Percentiles rank a stretch among this genome's conserved stretches.
Conservation (phyloP, 1,140 invertebrate genomes). For the Pogonognathellus flavescens region DNA sequence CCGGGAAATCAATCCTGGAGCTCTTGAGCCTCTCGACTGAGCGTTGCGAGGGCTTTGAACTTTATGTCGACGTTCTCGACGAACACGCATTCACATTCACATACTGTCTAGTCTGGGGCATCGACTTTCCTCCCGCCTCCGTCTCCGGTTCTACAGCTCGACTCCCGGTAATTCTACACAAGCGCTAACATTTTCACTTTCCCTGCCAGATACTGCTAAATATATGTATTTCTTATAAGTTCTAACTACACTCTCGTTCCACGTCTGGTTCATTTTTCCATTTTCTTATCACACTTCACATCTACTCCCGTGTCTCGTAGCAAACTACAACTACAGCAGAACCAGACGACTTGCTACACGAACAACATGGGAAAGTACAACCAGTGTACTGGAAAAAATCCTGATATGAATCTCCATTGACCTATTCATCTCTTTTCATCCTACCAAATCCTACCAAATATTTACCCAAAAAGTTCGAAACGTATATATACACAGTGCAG, state of each 20-base stretch:
- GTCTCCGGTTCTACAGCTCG: constrained; percentile 38
- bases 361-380: background rate
- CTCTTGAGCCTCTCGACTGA: constrained; percentile 39
- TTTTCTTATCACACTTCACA: constrained; percentile 46
- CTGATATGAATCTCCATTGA: constrained; percentile 41
- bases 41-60: constrained; percentile 60
- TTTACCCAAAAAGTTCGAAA: constrained; percentile 12
- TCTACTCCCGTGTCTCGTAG: constrained; percentile 37
- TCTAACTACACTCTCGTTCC: background rate
- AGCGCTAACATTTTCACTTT: constrained; percentile 38
- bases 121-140: constrained; percentile 53
- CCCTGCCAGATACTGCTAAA: background rate
- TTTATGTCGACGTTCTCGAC: constrained; percentile 49
- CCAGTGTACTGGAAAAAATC: constrained; percentile 26
- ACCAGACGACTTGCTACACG: background rate
- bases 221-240: background rate
- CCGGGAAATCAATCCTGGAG: constrained; percentile 36
- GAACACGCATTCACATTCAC: constrained; percentile 52
- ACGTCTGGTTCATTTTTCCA: background rate
- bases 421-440: constrained; percentile 42
- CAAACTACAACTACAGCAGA: background rate
- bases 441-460: constrained; percentile 35
- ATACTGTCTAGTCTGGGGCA: constrained; percentile 58
- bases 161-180: constrained; percentile 39
- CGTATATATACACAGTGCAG: no score